Conservation (phyloP, 1,140 invertebrate species). For the Mycetomoellerius zeteki region DNA sequence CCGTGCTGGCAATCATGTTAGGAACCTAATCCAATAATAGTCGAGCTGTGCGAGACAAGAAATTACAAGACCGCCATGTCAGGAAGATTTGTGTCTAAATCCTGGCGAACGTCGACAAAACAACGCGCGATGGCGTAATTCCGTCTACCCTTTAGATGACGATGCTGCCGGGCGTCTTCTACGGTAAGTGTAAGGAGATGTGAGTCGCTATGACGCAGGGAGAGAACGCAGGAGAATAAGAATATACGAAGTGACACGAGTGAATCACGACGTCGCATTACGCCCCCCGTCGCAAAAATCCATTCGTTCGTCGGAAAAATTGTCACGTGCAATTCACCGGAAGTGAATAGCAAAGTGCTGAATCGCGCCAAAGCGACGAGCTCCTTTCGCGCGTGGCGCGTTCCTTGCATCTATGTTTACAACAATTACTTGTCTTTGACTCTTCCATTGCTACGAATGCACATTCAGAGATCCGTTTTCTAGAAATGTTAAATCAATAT, state of each 20-base stretch:
- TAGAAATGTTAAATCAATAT: not conserved
- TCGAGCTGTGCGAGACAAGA: slow-evolving; percentile 54
- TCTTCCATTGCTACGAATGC: not conserved
- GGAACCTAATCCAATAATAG: slow-evolving; percentile 64
- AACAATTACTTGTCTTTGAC: slow-evolving; percentile 43
- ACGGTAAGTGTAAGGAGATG: slow-evolving; percentile 68
- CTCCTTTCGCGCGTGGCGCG: slow-evolving; percentile 13
- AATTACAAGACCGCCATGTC: slow-evolving; percentile 60
- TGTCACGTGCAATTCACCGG: slow-evolving; percentile 59
- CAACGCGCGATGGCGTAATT: slow-evolving; percentile 62
- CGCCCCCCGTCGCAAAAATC: slow-evolving; percentile 47
- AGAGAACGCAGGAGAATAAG: slow-evolving; percentile 17
- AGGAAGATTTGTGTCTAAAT: slow-evolving; percentile 66
- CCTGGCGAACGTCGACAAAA: slow-evolving; percentile 51
- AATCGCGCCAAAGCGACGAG: slow-evolving; percentile 41
- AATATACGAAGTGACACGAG: slow-evolving; percentile 50
- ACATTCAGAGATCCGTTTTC: not conserved
- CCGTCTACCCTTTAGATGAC: slow-evolving; percentile 58
- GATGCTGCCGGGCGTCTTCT: slow-evolving; percentile 50
- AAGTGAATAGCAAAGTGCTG: slow-evolving; percentile 60
- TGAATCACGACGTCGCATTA: slow-evolving; percentile 66
- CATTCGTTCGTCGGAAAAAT: slow-evolving; percentile 58
- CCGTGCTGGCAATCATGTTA: slow-evolving; percentile 59
- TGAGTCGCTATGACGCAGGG: slow-evolving; percentile 71
- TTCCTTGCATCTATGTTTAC: not conserved